These are phyloP conservation scores for Hemiscyllium ocellatum DNA, from an alignment of 2,113 vertebrate genomes.

Conservation along the genomic window DNA sequence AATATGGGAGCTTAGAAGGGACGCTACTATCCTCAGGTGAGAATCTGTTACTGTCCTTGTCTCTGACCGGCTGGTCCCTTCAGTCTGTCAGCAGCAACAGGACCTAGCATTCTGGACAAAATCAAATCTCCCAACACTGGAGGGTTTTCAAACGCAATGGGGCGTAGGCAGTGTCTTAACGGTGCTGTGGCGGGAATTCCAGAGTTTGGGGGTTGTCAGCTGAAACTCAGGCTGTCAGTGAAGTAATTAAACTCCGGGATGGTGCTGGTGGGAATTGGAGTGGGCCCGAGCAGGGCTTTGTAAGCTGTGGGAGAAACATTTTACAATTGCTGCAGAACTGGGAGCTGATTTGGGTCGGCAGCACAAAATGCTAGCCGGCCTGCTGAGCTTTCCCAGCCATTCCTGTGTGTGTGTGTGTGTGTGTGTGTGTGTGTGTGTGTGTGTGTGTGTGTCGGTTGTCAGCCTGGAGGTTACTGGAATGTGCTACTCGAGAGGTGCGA, in stretches of 20 bases:
- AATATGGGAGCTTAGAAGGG: constrained; percentile 52
- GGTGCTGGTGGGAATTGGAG: not conserved
- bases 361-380: too few relatives aligned
- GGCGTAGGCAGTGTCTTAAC: too few relatives aligned
- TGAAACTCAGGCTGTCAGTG: not conserved
- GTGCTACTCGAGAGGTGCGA: too few relatives aligned
- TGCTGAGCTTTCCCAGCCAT: too few relatives aligned
- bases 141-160: not conserved
- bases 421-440: not conserved
- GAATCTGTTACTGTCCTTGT: not conserved
- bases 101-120: not conserved
- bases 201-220: not conserved
- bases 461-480: too few relatives aligned
- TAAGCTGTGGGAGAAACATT: not conserved
- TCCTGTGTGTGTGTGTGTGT: too few relatives aligned
- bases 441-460: too few relatives aligned
- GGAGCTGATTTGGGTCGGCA: too few relatives aligned
- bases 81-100: not conserved
- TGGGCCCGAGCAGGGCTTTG: not conserved
- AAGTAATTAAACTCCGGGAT: not conserved
- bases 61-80: too few relatives aligned
- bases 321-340: too few relatives aligned
- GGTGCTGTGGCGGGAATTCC: not conserved
- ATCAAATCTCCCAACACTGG: not conserved
- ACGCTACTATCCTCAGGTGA: constrained; percentile 52